Conservation (phyloP, 2,888 invertebrate genomes). For the Drosophila emarginata region DNA sequence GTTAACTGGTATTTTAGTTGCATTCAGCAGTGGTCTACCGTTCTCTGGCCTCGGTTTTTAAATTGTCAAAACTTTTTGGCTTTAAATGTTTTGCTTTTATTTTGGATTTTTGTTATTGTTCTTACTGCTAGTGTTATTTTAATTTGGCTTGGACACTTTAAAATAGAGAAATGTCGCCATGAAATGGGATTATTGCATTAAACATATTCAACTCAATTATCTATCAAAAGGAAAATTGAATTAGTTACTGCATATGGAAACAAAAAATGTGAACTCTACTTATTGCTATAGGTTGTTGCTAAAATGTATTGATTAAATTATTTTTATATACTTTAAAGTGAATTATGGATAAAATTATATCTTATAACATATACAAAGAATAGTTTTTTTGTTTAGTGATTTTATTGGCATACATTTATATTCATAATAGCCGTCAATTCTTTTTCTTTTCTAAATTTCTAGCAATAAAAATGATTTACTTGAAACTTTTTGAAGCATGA, state of each 20-base stretch:
- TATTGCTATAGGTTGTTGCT: too few species aligned
- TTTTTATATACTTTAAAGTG: too few species aligned
- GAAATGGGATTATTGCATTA: background rate
- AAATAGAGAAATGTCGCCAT: constrained; percentile 13
- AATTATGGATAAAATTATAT: too few species aligned
- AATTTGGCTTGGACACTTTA: constrained; percentile 16
- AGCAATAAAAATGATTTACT: too few species aligned
- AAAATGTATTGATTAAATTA: too few species aligned
- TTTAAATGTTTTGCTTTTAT: constrained; percentile 40
- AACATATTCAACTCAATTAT: background rate
- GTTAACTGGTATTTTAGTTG: constrained; percentile 53
- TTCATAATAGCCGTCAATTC: too few species aligned
- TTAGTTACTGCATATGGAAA: background rate
- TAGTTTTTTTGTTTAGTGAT: too few species aligned
- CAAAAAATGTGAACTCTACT: too few species aligned
- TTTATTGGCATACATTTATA: too few species aligned
- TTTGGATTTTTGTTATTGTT: constrained; percentile 7
- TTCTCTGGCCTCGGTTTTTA: constrained; percentile 31
- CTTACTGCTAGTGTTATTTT: background rate
- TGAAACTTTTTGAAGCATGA: too few species aligned
- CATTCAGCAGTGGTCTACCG: constrained; percentile 19
- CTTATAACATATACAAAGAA: too few species aligned
- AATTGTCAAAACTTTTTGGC: constrained; percentile 34
- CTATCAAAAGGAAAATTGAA: constrained; percentile 12
- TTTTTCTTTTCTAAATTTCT: too few species aligned